Evolutionary conservation across 2,888 invertebrate genomes (phyloP), one percentile per base, ranked within the genome.

Genomic region (Teleogryllus oceanicus): DNA sequence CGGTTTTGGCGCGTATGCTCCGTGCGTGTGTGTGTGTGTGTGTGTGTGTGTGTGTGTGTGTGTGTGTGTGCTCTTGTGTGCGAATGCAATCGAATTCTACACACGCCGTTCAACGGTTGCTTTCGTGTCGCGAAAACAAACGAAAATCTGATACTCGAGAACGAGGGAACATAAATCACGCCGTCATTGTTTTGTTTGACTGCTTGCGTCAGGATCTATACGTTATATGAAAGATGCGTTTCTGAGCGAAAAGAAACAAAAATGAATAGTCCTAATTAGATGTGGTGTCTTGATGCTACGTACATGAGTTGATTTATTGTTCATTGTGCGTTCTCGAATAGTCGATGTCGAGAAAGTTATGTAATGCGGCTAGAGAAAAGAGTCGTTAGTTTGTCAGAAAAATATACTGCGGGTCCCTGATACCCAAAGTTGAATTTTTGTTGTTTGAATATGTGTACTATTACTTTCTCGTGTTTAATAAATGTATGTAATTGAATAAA

Each of bases 21-120:
- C 18, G 76, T 76, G 16, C 12, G 76, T 76, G 24, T 76, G 76
- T 76, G 24, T 76, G 20, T 76, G 24, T 76, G 20, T 76, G 24
- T 76, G 21, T 76, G 24, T 8, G 21, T 76, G 21, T 76, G 76
- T 76, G 24, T 76, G n/a, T 76, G 24, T 76, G 76, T 76, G 24
- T 76, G 20, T 76, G 24, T 76, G 21, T 76, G 24, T 8, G 21
- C 1, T 8, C 20, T 11, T 11, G 76, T 11, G 74, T 11, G 20
- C 74, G 18, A 10, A 37, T 37, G 37, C 37, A 37, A 37, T 37
- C 37, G 37, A 37, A 37, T 37, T 37, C 37, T 37, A 76, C n/a
- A n/a, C n/a, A 5, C 76, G 3, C 24, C 16, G 76, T 37, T 21
- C 76, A 76, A n/a, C 37, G n/a, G 24, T 37, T 76, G 16, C 24